Evolutionary conservation across 2,113 vertebrate genomes (phyloP), one percentile per base, ranked within the genome.

Genomic region (Rhinopithecus roxellana): DNA sequence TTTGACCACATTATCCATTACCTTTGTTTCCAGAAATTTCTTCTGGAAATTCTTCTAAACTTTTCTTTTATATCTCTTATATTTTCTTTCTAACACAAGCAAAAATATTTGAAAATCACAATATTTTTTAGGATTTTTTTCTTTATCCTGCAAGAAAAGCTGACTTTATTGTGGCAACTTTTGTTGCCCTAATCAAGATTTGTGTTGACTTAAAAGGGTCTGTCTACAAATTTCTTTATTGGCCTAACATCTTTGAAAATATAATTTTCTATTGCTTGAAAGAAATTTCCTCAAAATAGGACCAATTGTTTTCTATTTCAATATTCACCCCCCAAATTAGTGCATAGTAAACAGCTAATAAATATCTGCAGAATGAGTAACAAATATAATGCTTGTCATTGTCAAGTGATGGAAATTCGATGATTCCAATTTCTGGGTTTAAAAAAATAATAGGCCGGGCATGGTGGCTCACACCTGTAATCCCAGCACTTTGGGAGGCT

Each of bases 1-100:
- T 70, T 85, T 93, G 93, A 69, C 9, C 57, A 94, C 87, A 88
- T 81, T 89, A 38, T 52, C 35, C 87, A 88, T 81, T 89, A 35
- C 50, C 23, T 93, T 90, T 85, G 40, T 75, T 94, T 96, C 85
- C 6, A 40, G 35, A 77, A 95, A 75, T 17, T 61, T 22, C 30
- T 86, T 96, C 52, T 55, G 6, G 52, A 55, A 55, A 55, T 55
- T 55, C 35, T 25, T 77, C 8, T 72, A n/a, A 86, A 9, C 8
- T 89, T 92, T 57, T 12, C 48, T 88, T 77, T 75, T 59, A 75
- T 87, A 10, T 85, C 0, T 48, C 52, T 83, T 90, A 55, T 22
- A 80, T 40, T 70, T 85, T 48, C 32, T 55, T 55, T 14, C 61
- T 57, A 80, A 67, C 17, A 75, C 2, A 38, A 57, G 23, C 52